Conservation (phyloP, 2,888 invertebrate genomes). For the Anoplius nigerrimus region DNA sequence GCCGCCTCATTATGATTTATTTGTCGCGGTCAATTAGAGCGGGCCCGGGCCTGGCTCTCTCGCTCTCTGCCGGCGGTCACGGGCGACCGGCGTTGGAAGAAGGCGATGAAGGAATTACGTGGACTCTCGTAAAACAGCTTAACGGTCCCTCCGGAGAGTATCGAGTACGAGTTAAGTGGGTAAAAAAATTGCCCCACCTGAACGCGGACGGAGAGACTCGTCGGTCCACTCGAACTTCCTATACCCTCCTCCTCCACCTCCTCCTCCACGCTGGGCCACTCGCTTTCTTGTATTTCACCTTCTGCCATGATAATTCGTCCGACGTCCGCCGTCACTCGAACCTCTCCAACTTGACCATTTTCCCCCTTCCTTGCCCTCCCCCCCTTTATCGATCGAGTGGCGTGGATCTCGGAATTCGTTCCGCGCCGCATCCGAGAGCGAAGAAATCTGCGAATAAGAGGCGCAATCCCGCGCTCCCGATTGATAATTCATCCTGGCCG, state of each 20-base stretch:
- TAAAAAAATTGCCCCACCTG: constrained; percentile 55
- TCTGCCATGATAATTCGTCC: constrained; percentile 41
- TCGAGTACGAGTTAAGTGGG: constrained; percentile 56
- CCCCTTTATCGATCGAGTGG: constrained; percentile 29
- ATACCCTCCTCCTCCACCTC: not conserved
- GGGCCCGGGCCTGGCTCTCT: constrained; percentile 23
- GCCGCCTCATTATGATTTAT: constrained; percentile 60
- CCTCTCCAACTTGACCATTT: too few relatives aligned
- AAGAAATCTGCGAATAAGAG: constrained; percentile 31
- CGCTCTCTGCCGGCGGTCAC: constrained; percentile 4
- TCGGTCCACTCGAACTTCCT: not conserved
- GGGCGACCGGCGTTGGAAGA: constrained; percentile 21
- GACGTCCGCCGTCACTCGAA: constrained; percentile 19
- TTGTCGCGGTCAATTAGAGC: constrained; percentile 60
- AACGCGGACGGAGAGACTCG: constrained; percentile 41
- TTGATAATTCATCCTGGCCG: constrained; percentile 40
- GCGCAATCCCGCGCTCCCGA: constrained; percentile 21
- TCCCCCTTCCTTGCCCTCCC: constrained; percentile 23
- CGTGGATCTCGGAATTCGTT: constrained; percentile 21
- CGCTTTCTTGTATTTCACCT: not conserved
- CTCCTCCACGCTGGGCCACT: not conserved
- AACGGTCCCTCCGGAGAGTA: constrained; percentile 52
- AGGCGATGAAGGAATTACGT: constrained; percentile 57
- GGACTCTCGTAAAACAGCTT: constrained; percentile 58
- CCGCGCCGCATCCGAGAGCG: constrained; percentile 10